These are phyloP conservation scores for Oryzias woworae DNA, from an alignment of 2,113 vertebrate species.

Conservation along the genomic window DNA sequence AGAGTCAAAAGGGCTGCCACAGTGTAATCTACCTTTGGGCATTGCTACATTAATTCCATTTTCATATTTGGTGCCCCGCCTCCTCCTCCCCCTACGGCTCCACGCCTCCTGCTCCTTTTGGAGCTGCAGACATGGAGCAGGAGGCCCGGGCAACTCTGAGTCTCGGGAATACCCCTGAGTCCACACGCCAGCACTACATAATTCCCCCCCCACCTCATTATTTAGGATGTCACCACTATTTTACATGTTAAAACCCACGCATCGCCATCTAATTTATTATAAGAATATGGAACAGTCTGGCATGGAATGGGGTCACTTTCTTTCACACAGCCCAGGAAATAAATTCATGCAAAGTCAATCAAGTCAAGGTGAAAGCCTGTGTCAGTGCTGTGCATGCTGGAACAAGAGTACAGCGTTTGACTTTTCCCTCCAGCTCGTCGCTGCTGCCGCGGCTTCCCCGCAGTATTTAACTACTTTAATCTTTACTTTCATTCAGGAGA, in stretches of 20 bases:
- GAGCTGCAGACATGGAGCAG: constrained; percentile 43
- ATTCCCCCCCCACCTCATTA: constrained; percentile 82
- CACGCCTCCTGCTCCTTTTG: constrained; percentile 15
- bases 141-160: constrained; percentile 52
- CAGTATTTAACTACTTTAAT: constrained; percentile 58
- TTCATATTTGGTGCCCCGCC: constrained; percentile 73
- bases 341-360: constrained; percentile 78
- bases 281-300: constrained; percentile 75
- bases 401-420: constrained; percentile 58
- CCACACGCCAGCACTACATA: constrained; percentile 60
- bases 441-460: constrained; percentile 39
- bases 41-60: constrained; percentile 79
- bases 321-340: constrained; percentile 67
- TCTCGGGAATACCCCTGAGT: constrained; percentile 78
- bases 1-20: constrained; percentile 63
- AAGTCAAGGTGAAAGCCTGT: constrained; percentile 81
- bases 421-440: constrained; percentile 19
- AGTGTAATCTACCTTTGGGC: constrained; percentile 81
- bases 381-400: constrained; percentile 70
- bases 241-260: constrained; percentile 83
- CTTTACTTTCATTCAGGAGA: constrained; percentile 58
- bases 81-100: not conserved
- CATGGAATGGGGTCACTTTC: constrained; percentile 79
- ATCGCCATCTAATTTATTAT: constrained; percentile 83
- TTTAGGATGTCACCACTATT: constrained; percentile 86